phyloP scores from a whole-genome alignment of 2,888 invertebrate genomes.

The Tenthredo mesomela region DNA sequence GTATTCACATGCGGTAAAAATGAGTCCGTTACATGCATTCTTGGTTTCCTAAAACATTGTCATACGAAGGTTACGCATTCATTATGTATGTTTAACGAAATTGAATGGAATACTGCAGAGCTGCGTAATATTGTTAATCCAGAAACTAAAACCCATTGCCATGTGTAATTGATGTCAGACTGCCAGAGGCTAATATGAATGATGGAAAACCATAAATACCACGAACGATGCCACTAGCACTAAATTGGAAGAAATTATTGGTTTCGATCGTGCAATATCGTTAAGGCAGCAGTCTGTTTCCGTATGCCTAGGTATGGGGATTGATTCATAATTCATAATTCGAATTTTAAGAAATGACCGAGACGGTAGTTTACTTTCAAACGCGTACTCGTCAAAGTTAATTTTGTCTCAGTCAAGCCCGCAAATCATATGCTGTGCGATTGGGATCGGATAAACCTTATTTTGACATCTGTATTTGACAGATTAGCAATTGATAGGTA shows the following conservation, averaged over 20 bases:
- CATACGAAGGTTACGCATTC: neutral
- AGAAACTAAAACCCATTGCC: neutral
- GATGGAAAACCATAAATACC: neutral
- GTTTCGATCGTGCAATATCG: neutral
- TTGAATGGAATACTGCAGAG: neutral
- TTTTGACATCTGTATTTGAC: too few relatives aligned
- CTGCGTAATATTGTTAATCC: neutral
- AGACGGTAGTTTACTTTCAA: neutral
- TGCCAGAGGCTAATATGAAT: neutral
- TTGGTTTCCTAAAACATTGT: neutral
- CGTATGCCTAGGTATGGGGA: neutral
- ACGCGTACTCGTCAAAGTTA: neutral
- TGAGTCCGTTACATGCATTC: neutral
- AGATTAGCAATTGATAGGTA: neutral
- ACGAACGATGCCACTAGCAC: neutral
- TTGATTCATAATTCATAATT: neutral
- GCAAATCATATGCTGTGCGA: neutral
- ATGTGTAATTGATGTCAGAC: neutral
- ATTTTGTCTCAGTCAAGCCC: neutral
- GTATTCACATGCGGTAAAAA: neutral
- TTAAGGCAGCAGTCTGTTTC: neutral
- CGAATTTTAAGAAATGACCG: neutral
- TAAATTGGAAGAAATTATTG: neutral
- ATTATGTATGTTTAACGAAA: neutral
- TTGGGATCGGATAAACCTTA: neutral